Evolutionary conservation across 2,797 vertebrate genomes (phyloP), one percentile per base, ranked within the genome.

Genomic region (Hoplostethus atlanticus): DNA sequence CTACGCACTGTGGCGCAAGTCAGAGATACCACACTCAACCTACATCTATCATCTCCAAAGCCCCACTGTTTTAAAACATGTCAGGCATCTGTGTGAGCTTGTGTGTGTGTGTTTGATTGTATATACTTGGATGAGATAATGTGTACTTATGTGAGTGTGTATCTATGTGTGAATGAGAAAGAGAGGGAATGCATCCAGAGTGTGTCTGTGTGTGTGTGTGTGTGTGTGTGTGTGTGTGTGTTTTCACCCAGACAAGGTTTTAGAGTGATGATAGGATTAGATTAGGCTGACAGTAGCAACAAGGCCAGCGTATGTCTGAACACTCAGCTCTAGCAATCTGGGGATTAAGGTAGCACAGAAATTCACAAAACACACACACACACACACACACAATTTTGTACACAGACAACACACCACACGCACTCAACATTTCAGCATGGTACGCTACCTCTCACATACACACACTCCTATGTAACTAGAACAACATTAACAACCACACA

Each of bases 261-360:
- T 80, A 87, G 69, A 69, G 72, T 76, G 84, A 89, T 87, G 87
- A 89, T 84, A 85, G 86, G 87, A 89, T 91, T 83, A 89, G 84
- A 88, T 89, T 89, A 89, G 83, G 46, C 62, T 86, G 81, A 84
- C 84, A 84, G 77, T 69, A 76, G 85, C 84, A 85, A 85, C 84
- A 83, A 76, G 84, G 73, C 79, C 77, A 74, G 77, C 68, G 21
- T 80, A 80, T 77, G 76, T 89, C 77, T 87, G 82, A 86, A 87
- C 82, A 76, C 73, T 77, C 80, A 69, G 57, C 79, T 84, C 71
- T 67, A 63, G 64, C 75, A 86, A 80, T 87, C 87, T 85, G 69
- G 47, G 89, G 87, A 91, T 90, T 89, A 90, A 85, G 68, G 81
- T 80, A 79, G 61, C 74, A 66, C 68, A 72, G 52, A 77, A 40